phyloP scores from a whole-genome alignment of 2,113 vertebrate species.

The Neodon shergylaensis region DNA sequence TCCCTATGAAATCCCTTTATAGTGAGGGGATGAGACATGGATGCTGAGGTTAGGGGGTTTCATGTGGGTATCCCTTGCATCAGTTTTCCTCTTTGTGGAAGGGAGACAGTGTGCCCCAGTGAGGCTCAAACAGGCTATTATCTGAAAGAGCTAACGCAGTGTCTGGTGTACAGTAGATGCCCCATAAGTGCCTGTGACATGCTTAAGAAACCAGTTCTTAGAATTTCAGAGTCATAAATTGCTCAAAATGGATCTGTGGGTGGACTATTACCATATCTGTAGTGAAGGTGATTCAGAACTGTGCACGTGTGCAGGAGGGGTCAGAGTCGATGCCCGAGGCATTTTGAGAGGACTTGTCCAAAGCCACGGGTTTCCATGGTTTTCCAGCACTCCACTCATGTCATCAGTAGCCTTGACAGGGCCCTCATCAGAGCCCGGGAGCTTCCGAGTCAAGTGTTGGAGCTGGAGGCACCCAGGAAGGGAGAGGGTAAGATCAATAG shows the following conservation, averaged over 20 bases:
- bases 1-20: background rate
- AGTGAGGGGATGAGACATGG: background rate
- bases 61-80: background rate
- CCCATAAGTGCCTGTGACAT: background rate
- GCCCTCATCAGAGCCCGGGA: background rate
- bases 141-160: background rate
- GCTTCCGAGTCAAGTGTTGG: background rate
- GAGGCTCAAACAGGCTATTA: background rate
- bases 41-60: background rate
- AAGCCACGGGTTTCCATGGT: background rate
- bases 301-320: no score
- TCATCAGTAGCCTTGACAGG: background rate
- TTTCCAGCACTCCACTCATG: background rate
- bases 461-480: background rate
- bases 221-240: background rate
- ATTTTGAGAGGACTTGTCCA: background rate
- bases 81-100: background rate
- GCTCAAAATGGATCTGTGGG: background rate
- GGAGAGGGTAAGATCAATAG: background rate
- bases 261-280: background rate
- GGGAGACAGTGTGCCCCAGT: background rate
- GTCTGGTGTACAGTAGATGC: background rate
- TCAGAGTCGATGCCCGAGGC: background rate
- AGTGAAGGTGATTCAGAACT: background rate
- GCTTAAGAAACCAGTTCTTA: background rate